Conservation (phyloP, 2,888 invertebrate genomes). For the Scaptomyza cyrtandrae region DNA sequence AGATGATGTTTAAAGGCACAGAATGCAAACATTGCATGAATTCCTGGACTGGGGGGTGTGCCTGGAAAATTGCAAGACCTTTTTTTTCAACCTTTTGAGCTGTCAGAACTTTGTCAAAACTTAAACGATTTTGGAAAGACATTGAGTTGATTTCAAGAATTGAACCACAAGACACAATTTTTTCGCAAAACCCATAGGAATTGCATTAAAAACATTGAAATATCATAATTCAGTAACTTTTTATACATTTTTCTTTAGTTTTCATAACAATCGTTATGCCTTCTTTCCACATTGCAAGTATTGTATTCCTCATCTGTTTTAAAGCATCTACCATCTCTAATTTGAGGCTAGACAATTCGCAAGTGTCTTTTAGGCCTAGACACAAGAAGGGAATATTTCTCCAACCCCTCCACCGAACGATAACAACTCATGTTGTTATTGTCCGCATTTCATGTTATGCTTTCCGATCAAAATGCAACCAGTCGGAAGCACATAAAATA, state of each 20-base stretch:
- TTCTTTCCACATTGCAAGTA: too few relatives aligned
- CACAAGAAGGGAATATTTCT: background rate
- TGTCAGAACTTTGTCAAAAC: too few relatives aligned
- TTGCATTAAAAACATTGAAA: too few relatives aligned
- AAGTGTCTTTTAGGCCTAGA: conserved; percentile 31
- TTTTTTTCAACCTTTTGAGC: too few relatives aligned
- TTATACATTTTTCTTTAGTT: background rate
- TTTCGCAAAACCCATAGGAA: too few relatives aligned
- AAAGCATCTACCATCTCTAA: conserved; percentile 27
- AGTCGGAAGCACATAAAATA: conserved; percentile 77
- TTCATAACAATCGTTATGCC: background rate
- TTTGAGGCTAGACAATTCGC: conserved; percentile 13
- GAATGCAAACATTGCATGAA: background rate
- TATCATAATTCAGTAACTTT: too few relatives aligned
- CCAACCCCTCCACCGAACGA: background rate
- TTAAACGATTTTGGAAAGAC: too few relatives aligned
- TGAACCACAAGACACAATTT: too few relatives aligned
- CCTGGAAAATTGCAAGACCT: too few relatives aligned
- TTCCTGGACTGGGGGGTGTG: too few relatives aligned
- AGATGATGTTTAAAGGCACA: conserved; percentile 3
- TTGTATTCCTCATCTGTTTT: background rate
- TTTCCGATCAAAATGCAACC: conserved; percentile 71
- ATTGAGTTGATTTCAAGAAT: too few relatives aligned
- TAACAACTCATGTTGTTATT: conserved; percentile 29
- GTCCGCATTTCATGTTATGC: conserved; percentile 63